phyloP scores from a whole-genome alignment of 2,113 vertebrate species.

The Phrynocephalus versicolor region DNA sequence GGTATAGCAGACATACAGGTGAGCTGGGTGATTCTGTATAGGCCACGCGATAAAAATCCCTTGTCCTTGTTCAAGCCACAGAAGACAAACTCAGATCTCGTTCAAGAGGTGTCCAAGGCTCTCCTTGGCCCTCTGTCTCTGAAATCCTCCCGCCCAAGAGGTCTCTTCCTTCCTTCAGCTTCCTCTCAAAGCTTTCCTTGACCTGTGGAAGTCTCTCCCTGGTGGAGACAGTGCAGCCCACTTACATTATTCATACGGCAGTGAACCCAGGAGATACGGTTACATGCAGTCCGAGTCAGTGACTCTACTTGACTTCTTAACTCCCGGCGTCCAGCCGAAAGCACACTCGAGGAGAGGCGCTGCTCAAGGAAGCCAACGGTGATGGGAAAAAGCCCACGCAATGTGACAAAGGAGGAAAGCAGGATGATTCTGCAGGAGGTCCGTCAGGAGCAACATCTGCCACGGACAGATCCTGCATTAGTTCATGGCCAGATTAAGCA shows the following conservation, averaged over 20 bases:
- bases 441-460: too few species aligned
- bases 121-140: neutral
- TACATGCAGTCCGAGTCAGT: constrained; percentile 78
- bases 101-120: too few species aligned
- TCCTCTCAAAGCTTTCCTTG: constrained; percentile 31
- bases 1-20: too few species aligned
- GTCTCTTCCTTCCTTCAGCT: constrained; percentile 41
- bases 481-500: too few species aligned
- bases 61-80: too few species aligned
- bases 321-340: constrained; percentile 28
- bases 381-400: neutral
- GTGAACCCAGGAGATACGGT: constrained; percentile 80
- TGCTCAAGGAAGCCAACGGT: neutral
- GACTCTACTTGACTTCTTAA: constrained; percentile 67
- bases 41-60: too few species aligned
- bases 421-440: neutral
- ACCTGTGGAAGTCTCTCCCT: constrained; percentile 75
- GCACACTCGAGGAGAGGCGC: constrained; percentile 9
- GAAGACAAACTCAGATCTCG: too few species aligned
- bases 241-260: constrained; percentile 88
- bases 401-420: neutral
- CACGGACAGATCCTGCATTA: neutral
- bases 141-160: too few species aligned
- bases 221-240: constrained; percentile 79
- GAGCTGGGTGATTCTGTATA: too few species aligned